Evolutionary conservation across 2,797 vertebrate species (phyloP).

Genomic region (Pangasius sanitwongsei): DNA sequence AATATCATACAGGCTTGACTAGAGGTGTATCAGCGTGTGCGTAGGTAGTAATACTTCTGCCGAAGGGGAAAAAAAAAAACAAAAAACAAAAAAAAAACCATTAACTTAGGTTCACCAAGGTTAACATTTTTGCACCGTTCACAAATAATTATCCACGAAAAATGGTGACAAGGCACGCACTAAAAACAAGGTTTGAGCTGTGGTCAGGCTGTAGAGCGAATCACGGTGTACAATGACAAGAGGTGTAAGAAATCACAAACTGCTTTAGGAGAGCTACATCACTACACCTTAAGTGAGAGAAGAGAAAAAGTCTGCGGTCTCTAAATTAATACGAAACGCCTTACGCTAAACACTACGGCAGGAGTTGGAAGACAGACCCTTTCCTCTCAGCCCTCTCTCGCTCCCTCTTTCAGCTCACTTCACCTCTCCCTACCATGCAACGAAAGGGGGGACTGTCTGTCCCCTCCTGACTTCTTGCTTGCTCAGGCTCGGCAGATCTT

Average conservation of each 20-base stretch:
- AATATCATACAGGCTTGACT: slow-evolving; percentile 1
- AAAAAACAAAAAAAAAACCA: not conserved
- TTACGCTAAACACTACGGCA: slow-evolving; percentile 53
- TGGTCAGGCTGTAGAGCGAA: slow-evolving; percentile 17
- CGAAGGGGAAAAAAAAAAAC: too few species aligned
- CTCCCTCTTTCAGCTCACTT: not conserved
- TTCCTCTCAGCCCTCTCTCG: slow-evolving; percentile 42
- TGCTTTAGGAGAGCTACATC: slow-evolving; percentile 60
- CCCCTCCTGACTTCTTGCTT: not conserved
- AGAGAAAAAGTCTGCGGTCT: slow-evolving; percentile 52
- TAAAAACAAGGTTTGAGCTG: slow-evolving; percentile 24
- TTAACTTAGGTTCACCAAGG: not conserved
- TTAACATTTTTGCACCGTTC: slow-evolving; percentile 37
- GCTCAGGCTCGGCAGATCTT: slow-evolving; percentile 87
- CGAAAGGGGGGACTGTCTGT: not conserved
- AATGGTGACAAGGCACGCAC: slow-evolving; percentile 23
- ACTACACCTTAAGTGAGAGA: slow-evolving; percentile 67
- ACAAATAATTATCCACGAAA: slow-evolving; percentile 44
- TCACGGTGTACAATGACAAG: not conserved
- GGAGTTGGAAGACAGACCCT: slow-evolving; percentile 55
- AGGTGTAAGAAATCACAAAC: slow-evolving; percentile 46
- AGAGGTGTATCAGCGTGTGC: slow-evolving; percentile 1
- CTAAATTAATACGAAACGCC: slow-evolving; percentile 54
- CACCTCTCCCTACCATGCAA: slow-evolving; percentile 1
- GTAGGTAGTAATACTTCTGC: slow-evolving; percentile 25